These are phyloP conservation scores for Ondatra zibethicus DNA, from an alignment of 2,113 vertebrate genomes.

Conservation along the genomic window DNA sequence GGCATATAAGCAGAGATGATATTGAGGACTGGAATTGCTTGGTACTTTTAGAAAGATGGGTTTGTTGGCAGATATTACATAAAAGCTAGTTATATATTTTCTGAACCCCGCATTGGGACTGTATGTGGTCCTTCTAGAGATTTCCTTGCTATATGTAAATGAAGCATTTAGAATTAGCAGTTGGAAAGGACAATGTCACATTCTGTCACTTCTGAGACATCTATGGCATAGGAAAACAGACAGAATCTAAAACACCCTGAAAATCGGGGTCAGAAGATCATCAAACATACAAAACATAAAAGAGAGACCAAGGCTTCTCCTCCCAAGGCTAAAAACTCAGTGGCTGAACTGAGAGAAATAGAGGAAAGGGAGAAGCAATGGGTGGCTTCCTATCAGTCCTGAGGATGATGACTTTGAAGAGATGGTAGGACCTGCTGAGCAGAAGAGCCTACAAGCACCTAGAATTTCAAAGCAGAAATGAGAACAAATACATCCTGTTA, in stretches of 20 bases:
- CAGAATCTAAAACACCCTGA: slow-evolving; percentile 52
- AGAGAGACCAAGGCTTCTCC: slow-evolving; percentile 22
- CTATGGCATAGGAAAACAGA: slow-evolving; percentile 40
- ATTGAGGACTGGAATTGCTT: neutral
- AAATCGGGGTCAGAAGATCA: slow-evolving; percentile 59
- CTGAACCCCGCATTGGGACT: neutral
- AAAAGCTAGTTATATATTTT: slow-evolving; percentile 49
- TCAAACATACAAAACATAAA: slow-evolving; percentile 56
- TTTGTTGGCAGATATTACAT: slow-evolving; percentile 52
- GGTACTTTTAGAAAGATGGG: slow-evolving; percentile 36
- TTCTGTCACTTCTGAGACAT: slow-evolving; percentile 36
- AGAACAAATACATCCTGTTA: slow-evolving; percentile 39
- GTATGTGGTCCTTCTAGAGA: slow-evolving; percentile 6
- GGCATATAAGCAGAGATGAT: neutral
- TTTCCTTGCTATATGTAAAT: slow-evolving; percentile 26
- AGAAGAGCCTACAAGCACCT: neutral
- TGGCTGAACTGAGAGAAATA: neutral
- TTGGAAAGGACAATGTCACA: neutral
- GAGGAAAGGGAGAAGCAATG: neutral
- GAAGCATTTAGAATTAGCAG: neutral
- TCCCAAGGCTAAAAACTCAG: neutral
- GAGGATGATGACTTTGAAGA: neutral
- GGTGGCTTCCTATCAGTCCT: neutral
- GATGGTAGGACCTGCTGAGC: neutral
- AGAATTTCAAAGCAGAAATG: slow-evolving; percentile 25